phyloP scores from a whole-genome alignment of 2,888 invertebrate genomes.

The Oscheius onirici region DNA sequence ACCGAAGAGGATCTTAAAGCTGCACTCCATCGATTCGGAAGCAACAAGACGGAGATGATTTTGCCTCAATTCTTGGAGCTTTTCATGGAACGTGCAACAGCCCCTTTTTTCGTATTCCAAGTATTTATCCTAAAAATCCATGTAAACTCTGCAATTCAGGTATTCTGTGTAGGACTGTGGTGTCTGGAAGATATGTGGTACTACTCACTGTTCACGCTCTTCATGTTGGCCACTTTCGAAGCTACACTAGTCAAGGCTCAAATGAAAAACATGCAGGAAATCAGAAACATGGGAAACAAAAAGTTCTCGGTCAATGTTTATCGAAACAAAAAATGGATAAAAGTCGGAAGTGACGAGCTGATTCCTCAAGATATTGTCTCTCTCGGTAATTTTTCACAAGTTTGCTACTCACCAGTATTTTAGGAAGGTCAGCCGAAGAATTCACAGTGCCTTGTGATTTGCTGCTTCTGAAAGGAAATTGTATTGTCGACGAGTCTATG shows the following conservation, averaged over 20 bases:
- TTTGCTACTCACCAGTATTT: not conserved
- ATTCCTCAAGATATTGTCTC: conserved; percentile 96
- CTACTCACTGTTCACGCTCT: conserved; percentile 70
- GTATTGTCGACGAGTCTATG: conserved; percentile 99
- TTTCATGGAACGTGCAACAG: conserved; percentile 95
- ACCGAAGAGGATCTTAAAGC: conserved; percentile 83
- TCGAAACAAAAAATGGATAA: conserved; percentile 65
- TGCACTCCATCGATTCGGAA: conserved; percentile 86
- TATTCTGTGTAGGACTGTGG: conserved; percentile 98
- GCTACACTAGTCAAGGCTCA: conserved; percentile 98
- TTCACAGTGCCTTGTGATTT: conserved; percentile 90
- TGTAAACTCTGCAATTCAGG: conserved; percentile 73
- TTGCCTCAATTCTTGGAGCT: conserved; percentile 96
- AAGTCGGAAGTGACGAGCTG: conserved; percentile 80
- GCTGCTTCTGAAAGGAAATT: conserved; percentile 89
- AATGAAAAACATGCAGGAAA: conserved; percentile 95
- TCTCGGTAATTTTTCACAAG: conserved; percentile 73
- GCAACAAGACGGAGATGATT: conserved; percentile 85
- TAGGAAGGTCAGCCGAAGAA: conserved; percentile 83
- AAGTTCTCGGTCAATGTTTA: conserved; percentile 84
- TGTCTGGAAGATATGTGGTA: conserved; percentile 85
- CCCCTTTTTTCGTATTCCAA: conserved; percentile 99
- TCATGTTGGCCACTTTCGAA: conserved; percentile 79
- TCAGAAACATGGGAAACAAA: conserved; percentile 98
- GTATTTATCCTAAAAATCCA: conserved; percentile 38